Evolutionary conservation across 1,140 invertebrate species (phyloP).

Genomic region (Pseudomyrmex dendroicus): DNA sequence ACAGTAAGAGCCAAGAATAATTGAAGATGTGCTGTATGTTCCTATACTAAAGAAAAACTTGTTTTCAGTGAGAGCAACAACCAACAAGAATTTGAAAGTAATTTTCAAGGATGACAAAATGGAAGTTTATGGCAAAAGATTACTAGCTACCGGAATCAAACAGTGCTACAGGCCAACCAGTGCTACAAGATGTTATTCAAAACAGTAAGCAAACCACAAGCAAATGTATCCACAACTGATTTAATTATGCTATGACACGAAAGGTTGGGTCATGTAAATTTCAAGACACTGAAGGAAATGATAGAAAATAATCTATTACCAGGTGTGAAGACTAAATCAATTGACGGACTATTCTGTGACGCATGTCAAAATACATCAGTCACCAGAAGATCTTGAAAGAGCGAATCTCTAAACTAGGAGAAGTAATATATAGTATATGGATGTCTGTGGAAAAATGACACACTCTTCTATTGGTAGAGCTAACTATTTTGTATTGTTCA

Average conservation of each 20-base stretch:
- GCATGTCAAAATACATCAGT: background rate
- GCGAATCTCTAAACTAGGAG: background rate
- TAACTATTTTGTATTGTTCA: slow-evolving; percentile 28
- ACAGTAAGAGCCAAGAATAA: slow-evolving; percentile 51
- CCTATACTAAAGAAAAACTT: slow-evolving; percentile 73
- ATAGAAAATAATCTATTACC: background rate
- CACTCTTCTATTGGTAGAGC: background rate
- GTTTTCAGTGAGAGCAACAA: slow-evolving; percentile 68
- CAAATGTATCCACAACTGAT: background rate
- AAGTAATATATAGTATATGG: background rate
- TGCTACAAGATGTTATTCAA: slow-evolving; percentile 24
- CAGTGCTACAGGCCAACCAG: no score
- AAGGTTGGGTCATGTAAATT: background rate
- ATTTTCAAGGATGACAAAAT: slow-evolving; percentile 52
- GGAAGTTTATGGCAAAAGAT: slow-evolving; percentile 49
- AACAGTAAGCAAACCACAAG: background rate
- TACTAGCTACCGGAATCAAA: slow-evolving; percentile 59
- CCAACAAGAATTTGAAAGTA: slow-evolving; percentile 59
- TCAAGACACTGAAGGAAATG: background rate
- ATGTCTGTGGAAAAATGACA: slow-evolving; percentile 35
- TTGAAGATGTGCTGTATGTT: slow-evolving; percentile 69
- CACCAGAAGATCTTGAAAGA: background rate
- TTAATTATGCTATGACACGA: background rate
- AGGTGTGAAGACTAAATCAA: background rate
- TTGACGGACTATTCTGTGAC: background rate